Evolutionary conservation across 2,888 invertebrate species (phyloP), one percentile per base, ranked within the genome.

Genomic region (Brachyopa scutellaris): DNA sequence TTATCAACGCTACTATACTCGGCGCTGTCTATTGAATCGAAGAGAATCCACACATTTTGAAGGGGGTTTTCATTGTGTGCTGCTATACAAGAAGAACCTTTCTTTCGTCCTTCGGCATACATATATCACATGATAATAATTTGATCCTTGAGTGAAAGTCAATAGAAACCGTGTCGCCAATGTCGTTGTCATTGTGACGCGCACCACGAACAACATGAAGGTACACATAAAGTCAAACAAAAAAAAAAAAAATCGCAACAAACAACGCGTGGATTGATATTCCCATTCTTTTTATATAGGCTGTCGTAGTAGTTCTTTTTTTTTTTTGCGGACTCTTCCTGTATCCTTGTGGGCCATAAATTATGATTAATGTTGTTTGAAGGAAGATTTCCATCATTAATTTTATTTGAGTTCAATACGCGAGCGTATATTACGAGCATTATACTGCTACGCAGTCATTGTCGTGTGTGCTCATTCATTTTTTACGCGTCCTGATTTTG

Each of bases 1-100:
- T 88, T 88, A 82, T 77, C 57, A 76, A 70, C 70, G 82, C 69
- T 40, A 45, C 45, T 40, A 45, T 49, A 33, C 57, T 49, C 42
- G 64, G 31, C 36, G 67, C 5, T 73, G 74, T 38, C 79, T 62
- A 74, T 74, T 62, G 67, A 74, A 57, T 49, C 62, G 40, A 74
- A 62, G 0, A 45, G 11, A 57, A 59, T 45, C 31, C 45, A 6
- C 6, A 6, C 17, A 31, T 31, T 40, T 15, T 26, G 23, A 42
- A 33, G 21, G 36, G 29, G 31, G 29, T 40, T 49, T 31, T 38
- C 45, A 23, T 55, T 55, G 45, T 33, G n/a, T 51, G 5, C 13
- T n/a, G n/a, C n/a, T n/a, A n/a, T n/a, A n/a, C n/a, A n/a, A n/a
- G 21, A 51, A 21, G 17, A 17, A 26, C 13, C 17, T 26, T 4